Conservation (phyloP, 2,888 invertebrate genomes). For the Drosophila limbata region DNA sequence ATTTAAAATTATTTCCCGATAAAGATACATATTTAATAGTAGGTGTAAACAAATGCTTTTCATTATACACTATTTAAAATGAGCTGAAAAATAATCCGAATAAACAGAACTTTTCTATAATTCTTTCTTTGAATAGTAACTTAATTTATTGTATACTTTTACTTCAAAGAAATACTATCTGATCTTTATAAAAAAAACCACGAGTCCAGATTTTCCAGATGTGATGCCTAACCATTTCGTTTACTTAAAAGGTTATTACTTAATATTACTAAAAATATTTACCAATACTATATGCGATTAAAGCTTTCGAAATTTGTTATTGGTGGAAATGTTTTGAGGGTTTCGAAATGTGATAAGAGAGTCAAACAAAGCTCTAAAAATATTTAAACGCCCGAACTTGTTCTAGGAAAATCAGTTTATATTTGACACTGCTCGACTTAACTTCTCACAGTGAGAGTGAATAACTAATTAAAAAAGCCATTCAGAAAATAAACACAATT, state of each 20-base stretch:
- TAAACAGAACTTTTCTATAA: background rate
- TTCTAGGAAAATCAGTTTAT: background rate
- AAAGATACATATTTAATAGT: no score
- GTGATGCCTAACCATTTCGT: background rate
- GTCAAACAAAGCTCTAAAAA: slow-evolving; percentile 7
- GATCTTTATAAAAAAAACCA: background rate
- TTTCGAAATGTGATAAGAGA: slow-evolving; percentile 6
- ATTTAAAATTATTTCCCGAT: no score
- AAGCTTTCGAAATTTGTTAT: slow-evolving; percentile 3
- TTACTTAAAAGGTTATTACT: background rate
- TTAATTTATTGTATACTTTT: background rate
- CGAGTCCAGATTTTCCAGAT: background rate
- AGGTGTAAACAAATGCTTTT: no score
- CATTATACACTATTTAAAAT: no score
- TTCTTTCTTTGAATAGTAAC: background rate
- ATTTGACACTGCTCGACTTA: slow-evolving; percentile 1
- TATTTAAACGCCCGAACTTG: background rate
- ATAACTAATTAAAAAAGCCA: background rate
- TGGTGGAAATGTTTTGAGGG: background rate
- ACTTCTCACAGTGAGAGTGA: background rate
- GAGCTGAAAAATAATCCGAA: background rate
- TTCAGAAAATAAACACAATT: background rate
- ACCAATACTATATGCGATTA: background rate
- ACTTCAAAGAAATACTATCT: background rate
- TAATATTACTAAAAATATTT: slow-evolving; percentile 6